A percentile compares a stretch with the other conserved stretches of the same genome.
These are phyloP conservation scores for Rhineura floridana DNA, from an alignment of 2,113 vertebrate genomes.

Conservation along the genomic window DNA sequence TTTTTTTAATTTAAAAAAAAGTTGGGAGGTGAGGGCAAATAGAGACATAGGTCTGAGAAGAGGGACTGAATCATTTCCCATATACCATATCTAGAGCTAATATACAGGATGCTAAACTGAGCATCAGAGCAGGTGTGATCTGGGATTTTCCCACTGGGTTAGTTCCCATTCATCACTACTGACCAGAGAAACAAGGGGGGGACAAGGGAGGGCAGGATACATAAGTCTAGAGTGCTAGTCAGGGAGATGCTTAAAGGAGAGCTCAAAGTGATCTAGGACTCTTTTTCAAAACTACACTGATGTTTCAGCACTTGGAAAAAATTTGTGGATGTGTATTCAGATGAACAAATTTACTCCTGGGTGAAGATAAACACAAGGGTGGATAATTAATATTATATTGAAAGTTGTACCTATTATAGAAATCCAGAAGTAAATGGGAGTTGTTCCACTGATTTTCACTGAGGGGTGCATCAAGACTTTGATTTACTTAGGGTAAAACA, in stretches of 20 bases:
- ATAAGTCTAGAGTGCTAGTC: too few relatives aligned
- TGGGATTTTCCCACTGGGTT: not conserved
- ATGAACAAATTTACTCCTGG: not conserved
- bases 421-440: too few relatives aligned
- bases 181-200: too few relatives aligned
- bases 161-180: too few relatives aligned
- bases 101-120: not conserved
- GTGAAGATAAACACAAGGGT: not conserved
- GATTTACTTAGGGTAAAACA: too few relatives aligned
- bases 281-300: not conserved
- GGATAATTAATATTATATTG: not conserved
- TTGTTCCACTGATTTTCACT: not conserved
- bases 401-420: not conserved
- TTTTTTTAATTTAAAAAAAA: not conserved
- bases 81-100: not conserved
- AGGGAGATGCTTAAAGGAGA: too few relatives aligned
- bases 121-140: not conserved
- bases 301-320: not conserved
- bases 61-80: not conserved
- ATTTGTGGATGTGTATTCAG: not conserved
- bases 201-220: too few relatives aligned
- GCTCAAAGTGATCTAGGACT: not conserved
- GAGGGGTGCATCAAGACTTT: too few relatives aligned
- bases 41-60: too few relatives aligned
- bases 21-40: too few relatives aligned